Base-by-base conservation (phyloP, 2,797 vertebrate species). In the Tangara arthus region DNA sequence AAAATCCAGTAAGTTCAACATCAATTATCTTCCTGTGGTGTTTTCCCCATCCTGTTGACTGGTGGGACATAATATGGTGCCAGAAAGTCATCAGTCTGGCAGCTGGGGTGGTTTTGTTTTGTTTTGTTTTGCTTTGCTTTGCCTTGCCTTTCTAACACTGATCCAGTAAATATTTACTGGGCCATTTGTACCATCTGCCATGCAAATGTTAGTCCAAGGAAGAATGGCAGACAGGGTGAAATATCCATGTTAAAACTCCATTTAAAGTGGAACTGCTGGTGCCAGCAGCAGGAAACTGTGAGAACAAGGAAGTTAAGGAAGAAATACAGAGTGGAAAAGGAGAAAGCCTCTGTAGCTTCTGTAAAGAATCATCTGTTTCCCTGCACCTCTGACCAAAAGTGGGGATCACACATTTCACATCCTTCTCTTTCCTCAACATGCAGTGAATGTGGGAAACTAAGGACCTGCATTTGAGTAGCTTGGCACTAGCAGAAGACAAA, bases 151-250 rank as follows among this genome's bases (percentile, higher is more conserved):
- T 93, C 82, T 94, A 96, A 95, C 95, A 77, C 85, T 90, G 95
- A 97, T 97, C 97, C 95, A 94, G 96, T 96, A 97, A 97, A 95
- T 97, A 95, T 97, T 97, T 97, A 96, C 97, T 95, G 95, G 97
- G 91, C 97, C 97, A 97, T 97, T 98, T 97, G 93, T 27, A 53
- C 97, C 98, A 98, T 98, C 97, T 98, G 98, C 96, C 97, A 95
- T 90, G 89, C 92, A 97, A 97, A 97, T 97, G 94, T 90, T 96
- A 93, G 66, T 97, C 96, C 96, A 97, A 93, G 95, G 97, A 96
- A 95, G 63, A 92, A 93, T 93, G 93, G 78, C 71, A 84, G 95
- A 90, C 94, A 61, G 79, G 50, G 73, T 94, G 94, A 95, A 95
- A 97, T 96, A 96, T 68, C 35, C 11, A 76, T 88, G 95, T 87